Conservation (phyloP, 2,113 vertebrate genomes). For the Planiliza haematocheilus region DNA sequence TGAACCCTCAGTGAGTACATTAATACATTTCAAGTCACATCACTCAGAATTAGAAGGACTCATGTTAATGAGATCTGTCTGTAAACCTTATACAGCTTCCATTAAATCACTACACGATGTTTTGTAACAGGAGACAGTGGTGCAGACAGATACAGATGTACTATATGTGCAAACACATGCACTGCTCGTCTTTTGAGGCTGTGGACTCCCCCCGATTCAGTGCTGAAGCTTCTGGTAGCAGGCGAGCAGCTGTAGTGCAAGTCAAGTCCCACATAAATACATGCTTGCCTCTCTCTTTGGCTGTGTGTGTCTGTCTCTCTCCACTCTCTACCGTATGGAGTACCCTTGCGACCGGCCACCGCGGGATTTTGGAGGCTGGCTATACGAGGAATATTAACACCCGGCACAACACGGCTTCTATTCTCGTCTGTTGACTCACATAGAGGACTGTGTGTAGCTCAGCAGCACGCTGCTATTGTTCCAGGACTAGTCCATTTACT, state of each 20-base stretch:
- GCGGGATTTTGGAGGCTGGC: conserved; percentile 51
- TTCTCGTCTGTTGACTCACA: conserved; percentile 51
- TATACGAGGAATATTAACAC: conserved; percentile 71
- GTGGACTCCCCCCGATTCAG: background rate
- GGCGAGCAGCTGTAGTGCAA: conserved; percentile 46
- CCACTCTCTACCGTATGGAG: conserved; percentile 25
- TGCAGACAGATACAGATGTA: no score
- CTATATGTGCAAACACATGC: background rate
- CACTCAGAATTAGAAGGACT: background rate
- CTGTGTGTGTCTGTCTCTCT: background rate
- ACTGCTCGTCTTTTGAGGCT: conserved; percentile 4
- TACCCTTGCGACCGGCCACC: conserved; percentile 25
- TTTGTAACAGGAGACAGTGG: background rate
- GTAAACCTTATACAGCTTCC: background rate
- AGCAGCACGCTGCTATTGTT: conserved; percentile 59
- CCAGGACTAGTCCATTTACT: conserved; percentile 61
- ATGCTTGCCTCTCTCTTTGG: conserved; percentile 15
- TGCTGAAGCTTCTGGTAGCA: conserved; percentile 25
- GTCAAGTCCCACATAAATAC: conserved; percentile 40
- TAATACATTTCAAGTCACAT: background rate
- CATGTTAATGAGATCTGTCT: conserved; percentile 11
- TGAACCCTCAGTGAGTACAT: no score
- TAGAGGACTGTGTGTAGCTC: conserved; percentile 40
- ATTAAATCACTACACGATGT: background rate
- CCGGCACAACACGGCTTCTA: conserved; percentile 28